Evolutionary conservation across 2,888 invertebrate genomes (phyloP), one percentile per base, ranked within the genome.

Genomic region (Gryllus longicercus): DNA sequence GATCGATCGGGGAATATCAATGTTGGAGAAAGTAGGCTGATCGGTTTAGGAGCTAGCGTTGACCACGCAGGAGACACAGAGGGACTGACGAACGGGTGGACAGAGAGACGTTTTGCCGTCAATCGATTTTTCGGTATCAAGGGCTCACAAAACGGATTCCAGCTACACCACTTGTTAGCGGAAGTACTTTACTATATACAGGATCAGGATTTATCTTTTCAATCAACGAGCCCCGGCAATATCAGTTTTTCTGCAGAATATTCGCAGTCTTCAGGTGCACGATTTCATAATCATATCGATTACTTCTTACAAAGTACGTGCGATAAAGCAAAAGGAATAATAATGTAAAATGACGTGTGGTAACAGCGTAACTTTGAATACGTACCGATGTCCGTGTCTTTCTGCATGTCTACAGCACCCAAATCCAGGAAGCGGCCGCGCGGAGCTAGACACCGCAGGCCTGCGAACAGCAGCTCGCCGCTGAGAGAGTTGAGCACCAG

Each of bases 401-500:
- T 74, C 74, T 18, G n/a, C 16, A 74, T 18, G n/a, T 74, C 74
- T 4, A n/a, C 16, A n/a, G 96, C 96, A 76, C 96, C 96, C 82
- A 96, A 96, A 88, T 96, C 96, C 78, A 96, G 86, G 87, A 96
- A 96, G 81, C 92, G 89, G 12, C 96, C 93, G 1, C 89, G 88
- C 2, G 84, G 83, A 0, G 89, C 91, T 14, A 93, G 86, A 83
- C 93, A 93, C 3, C 91, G 87, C 0, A 92, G 86, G 0, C 92
- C 92, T 0, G 92, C 94, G 84, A 91, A 90, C 0, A 98, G 89
- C 86, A 97, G 97, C 77, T 98, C 97, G 85, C 96, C 97, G 0
- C 97, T 92, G 75, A 99, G 87, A 0, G 97, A 97, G 87, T 99
- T 98, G 12, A 96, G 88, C n/a, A 98, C 94, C 79, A 97, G 88